Evolutionary conservation across 2,113 vertebrate genomes (phyloP), one percentile per base, ranked within the genome.

Genomic region (Glaucidium brasilianum): DNA sequence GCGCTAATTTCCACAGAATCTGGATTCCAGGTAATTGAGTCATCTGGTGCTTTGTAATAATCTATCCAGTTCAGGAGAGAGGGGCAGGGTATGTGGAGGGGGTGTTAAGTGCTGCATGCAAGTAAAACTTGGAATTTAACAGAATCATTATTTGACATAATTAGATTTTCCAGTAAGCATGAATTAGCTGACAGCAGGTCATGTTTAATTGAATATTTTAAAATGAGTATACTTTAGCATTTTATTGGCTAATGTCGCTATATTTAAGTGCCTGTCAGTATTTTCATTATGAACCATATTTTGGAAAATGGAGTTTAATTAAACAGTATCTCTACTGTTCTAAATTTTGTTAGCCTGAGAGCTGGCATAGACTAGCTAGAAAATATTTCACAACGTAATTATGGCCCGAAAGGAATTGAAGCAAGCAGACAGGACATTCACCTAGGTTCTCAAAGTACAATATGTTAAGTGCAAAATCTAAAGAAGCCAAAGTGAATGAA

Each of bases 101-200:
- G 12, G 15, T 1, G 3, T 85, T 68, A 72, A 88, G n/a, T 5
- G 6, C 13, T 52, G 8, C 11, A 41, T 66, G 58, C 29, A 74
- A 91, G 68, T 58, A 85, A 90, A 71, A 55, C 45, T 91, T 77
- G 5, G 43, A 92, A 74, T 89, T 92, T 67, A 91, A 86, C 77
- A 78, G 41, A 64, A 85, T 56, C 15, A 69, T 93, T 92, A 92
- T 75, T 85, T 95, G 86, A 68, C 41, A 69, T 88, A 95, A 93
- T 94, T 82, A 92, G 69, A 91, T 92, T 95, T 96, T 81, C 63
- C 81, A 79, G 89, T 89, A 91, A 95, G 50, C 30, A 34, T 63
- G 62, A 94, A 94, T 92, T 94, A 94, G 85, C 35, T 86, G 85
- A 79, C 80, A 95, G 86, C 13, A 88, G 91, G 74, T 94, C 84